Conservation (phyloP, 2,888 invertebrate species). For the Drosophila prostipennis region DNA sequence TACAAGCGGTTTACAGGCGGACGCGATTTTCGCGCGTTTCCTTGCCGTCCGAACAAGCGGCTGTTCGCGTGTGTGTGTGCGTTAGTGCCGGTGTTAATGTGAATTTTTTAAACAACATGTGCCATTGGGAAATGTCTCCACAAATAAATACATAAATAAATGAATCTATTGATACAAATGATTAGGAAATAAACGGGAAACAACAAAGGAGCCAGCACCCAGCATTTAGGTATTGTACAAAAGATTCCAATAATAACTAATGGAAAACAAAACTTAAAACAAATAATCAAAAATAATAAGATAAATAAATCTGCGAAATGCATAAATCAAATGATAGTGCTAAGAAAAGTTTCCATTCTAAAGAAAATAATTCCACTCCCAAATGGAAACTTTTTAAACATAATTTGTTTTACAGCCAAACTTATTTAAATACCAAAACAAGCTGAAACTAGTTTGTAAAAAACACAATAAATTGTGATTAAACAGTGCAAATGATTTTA, state of each 20-base stretch:
- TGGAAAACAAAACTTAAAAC: no score
- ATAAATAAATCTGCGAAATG: neutral
- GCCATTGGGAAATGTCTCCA: slow-evolving; percentile 46
- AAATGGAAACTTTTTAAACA: slow-evolving; percentile 5
- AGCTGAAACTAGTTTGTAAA: neutral
- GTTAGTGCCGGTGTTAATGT: slow-evolving; percentile 32
- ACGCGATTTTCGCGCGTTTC: slow-evolving; percentile 39
- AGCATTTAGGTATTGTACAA: slow-evolving; percentile 54
- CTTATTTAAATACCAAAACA: neutral
- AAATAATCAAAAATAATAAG: neutral
- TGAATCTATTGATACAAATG: slow-evolving; percentile 27
- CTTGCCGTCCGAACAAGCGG: slow-evolving; percentile 23
- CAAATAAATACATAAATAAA: slow-evolving; percentile 43
- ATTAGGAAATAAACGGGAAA: neutral
- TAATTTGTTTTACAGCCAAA: neutral
- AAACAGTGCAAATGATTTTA: neutral
- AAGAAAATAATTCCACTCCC: neutral
- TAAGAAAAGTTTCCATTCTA: neutral
- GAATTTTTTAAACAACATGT: slow-evolving; percentile 55
- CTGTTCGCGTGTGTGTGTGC: slow-evolving; percentile 12
- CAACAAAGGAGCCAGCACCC: slow-evolving; percentile 1
- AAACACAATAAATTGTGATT: neutral
- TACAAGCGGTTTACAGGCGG: slow-evolving; percentile 9
- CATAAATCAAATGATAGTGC: neutral
- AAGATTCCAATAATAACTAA: slow-evolving; percentile 25